Evolutionary conservation across 2,888 invertebrate species (phyloP).

Genomic region (Syritta pipiens): DNA sequence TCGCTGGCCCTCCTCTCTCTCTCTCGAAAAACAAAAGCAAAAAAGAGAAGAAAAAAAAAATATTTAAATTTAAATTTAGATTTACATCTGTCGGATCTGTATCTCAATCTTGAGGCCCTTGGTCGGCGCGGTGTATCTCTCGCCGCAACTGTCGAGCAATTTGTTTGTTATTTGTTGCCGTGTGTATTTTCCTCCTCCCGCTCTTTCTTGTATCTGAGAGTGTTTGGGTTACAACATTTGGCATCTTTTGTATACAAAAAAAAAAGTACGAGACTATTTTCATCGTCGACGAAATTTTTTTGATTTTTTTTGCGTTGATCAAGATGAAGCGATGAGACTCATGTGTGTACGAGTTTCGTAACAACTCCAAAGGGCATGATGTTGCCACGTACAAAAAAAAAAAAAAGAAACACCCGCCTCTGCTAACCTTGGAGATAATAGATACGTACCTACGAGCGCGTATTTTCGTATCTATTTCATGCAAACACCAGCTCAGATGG

Average conservation of each 20-base stretch:
- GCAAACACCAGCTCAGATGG: too few species aligned
- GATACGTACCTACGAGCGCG: too few species aligned
- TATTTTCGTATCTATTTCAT: too few species aligned
- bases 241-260: constrained; percentile 2
- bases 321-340: too few species aligned
- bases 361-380: too few species aligned
- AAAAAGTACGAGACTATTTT: not conserved
- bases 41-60: not conserved
- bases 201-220: not conserved
- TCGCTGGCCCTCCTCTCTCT: not conserved
- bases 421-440: too few species aligned
- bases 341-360: too few species aligned
- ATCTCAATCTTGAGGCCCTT: not conserved
- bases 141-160: too few species aligned
- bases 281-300: not conserved
- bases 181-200: not conserved
- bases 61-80: constrained; percentile 17
- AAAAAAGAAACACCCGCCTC: too few species aligned
- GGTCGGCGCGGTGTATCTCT: not conserved
- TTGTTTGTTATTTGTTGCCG: not conserved
- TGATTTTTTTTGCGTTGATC: too few species aligned
- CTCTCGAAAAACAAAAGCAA: too few species aligned
- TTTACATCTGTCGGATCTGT: constrained; percentile 20
- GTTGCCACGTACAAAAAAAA: too few species aligned
- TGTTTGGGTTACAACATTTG: constrained; percentile 14